phyloP scores from a whole-genome alignment of 1,140 invertebrate species.

The Hyles vespertilio region DNA sequence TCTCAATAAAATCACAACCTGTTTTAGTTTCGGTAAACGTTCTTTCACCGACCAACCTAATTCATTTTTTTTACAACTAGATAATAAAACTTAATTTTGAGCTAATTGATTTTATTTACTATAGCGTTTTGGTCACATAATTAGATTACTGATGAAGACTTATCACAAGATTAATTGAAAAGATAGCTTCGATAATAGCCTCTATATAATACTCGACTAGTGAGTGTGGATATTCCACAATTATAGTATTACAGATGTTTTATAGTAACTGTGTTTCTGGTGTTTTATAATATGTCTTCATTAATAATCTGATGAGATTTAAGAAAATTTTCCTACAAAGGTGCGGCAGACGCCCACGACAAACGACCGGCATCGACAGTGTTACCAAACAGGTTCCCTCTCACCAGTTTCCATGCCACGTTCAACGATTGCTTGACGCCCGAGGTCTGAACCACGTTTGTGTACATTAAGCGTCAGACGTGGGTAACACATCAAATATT shows the following conservation, averaged over 20 bases:
- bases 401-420: slow-evolving; percentile 49
- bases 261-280: background rate
- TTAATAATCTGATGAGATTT: slow-evolving; percentile 2
- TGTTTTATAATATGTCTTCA: background rate
- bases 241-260: too few species aligned
- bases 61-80: too few species aligned
- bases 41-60: too few species aligned
- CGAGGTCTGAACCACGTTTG: background rate
- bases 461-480: slow-evolving; percentile 4
- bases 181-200: too few species aligned
- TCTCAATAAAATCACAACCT: slow-evolving; percentile 65
- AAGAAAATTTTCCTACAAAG: slow-evolving; percentile 7
- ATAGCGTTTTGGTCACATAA: too few species aligned
- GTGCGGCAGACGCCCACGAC: slow-evolving; percentile 51
- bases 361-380: slow-evolving; percentile 22
- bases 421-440: slow-evolving; percentile 6
- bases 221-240: too few species aligned
- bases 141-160: too few species aligned
- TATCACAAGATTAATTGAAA: too few species aligned
- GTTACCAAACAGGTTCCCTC: slow-evolving; percentile 64
- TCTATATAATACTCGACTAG: too few species aligned
- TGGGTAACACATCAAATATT: slow-evolving; percentile 7
- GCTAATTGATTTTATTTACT: too few species aligned
- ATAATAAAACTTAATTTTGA: too few species aligned
- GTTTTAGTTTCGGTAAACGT: slow-evolving; percentile 27